Evolutionary conservation across 2,888 invertebrate genomes (phyloP).

Genomic region (Cotesia congregata): DNA sequence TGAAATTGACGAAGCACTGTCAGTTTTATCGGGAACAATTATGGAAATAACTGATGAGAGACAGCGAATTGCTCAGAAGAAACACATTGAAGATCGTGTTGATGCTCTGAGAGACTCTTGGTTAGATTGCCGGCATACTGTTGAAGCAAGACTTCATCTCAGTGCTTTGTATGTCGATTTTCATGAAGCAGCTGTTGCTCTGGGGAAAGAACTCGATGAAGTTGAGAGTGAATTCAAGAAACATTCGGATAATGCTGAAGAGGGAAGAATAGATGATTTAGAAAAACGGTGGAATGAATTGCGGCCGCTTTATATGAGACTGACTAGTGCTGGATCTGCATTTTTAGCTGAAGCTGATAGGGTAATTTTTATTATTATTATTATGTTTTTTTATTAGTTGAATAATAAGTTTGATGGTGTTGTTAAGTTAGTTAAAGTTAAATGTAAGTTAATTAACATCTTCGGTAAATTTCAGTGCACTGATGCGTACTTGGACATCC

Average conservation of each 20-base stretch:
- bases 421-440: background rate
- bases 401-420: background rate
- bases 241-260: conserved; percentile 71
- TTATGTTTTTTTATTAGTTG: background rate
- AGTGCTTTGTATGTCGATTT: conserved; percentile 80
- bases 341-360: conserved; percentile 76
- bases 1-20: conserved; percentile 75
- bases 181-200: conserved; percentile 78
- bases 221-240: conserved; percentile 76
- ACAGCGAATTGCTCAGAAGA: conserved; percentile 69
- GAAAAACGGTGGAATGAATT: conserved; percentile 79
- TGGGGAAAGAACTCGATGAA: conserved; percentile 77
- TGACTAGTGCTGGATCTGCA: conserved; percentile 78
- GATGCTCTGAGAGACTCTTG: conserved; percentile 77
- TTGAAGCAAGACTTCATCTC: conserved; percentile 78
- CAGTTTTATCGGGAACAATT: conserved; percentile 44
- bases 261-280: conserved; percentile 71
- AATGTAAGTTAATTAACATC: conserved; percentile 32
- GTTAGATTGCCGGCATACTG: conserved; percentile 75
- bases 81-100: conserved; percentile 77
- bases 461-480: conserved; percentile 58
- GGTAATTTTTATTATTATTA: conserved; percentile 66
- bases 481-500: conserved; percentile 80
- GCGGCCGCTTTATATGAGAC: conserved; percentile 76
- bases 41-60: conserved; percentile 46